Base-by-base conservation (phyloP, 2,797 vertebrate species). In the Mus spretus region DNA sequence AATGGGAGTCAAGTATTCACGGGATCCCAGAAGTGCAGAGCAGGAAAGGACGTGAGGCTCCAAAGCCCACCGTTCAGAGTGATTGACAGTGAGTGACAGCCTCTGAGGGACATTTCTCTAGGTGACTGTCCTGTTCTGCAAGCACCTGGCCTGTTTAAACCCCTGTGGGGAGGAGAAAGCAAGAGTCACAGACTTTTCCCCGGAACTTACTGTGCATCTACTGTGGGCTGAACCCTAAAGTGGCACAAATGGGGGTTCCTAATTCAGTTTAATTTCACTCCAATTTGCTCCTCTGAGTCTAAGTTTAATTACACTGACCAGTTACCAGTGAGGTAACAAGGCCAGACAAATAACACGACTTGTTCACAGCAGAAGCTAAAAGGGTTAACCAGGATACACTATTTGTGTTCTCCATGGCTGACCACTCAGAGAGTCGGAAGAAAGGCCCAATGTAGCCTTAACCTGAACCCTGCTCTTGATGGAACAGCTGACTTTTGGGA, bases 1-100 rank as follows among this genome's bases (percentile, higher is more conserved):
- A 84, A 95, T 74, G 93, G 93, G 93, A 91, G 34, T 86, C 57
- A 70, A 91, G 70, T 67, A 50, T 91, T 95, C 20, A 53, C 4
- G 75, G 91, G 86, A 55, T 61, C 67, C 53, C 26, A 82, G 75
- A 89, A 92, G 78, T 86, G 34, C 53, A 44, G 70, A 37, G 57
- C 75, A 89, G 89, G 40, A 77, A 92, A 74, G 50, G 75, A 91
- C 19, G 19, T 31, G 74, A 89, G 72, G 12, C 75, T 90, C 88
- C 85, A 70, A 79, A 94, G 78, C 17, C 79, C 47, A 75, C 6
- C 20, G 28, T 34, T 40, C 67, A 37, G 31, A 61, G 22, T 85
- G 79, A 37, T 0, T 47, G 67, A 92, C 63, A 85, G 78, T 84
- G 79, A 70, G 57, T 24, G 78, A 63, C 50, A 3, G 28, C 55